Base-by-base conservation (phyloP, 92 coral and sea anemone species). In the Diadumene lineata region DNA sequence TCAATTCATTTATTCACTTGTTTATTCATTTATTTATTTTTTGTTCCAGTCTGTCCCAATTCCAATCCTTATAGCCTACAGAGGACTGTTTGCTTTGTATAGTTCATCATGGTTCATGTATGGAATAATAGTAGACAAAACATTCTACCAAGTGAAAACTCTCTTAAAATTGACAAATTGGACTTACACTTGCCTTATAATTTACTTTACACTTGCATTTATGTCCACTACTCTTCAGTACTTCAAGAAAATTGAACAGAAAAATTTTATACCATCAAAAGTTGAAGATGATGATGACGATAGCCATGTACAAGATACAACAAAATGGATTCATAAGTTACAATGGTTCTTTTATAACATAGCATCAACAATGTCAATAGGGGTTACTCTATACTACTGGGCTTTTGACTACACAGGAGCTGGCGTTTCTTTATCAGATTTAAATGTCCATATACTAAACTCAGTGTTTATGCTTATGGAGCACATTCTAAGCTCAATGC, bases 141-240 rank as follows among this genome's bases (percentile, higher is more conserved):
- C 91, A 89, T 87, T 96, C 65, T 92, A 88, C 78, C 86, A 89
- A 76, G 76, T 89, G 9, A 96, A 92, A 74, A 89, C 91, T 88
- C 89, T 96, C 65, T 92, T 92, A 76, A 85, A 89, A 76, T 72
- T 89, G 9, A 92, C 99, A 11, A 88, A 92, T 82, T 94, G 97
- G 98, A 82, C 82, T 46, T 94, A 82, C 68, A 16, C 80, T 2
- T 34, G 69, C 2, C 64, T 91, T 1, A 89, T 90, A 29, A 58
- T 82, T 43, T 86, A 90, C 67, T 85, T 92, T 74, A 34, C 89
- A 50, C 72, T 84, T 79, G 84, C 94, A 31, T 50, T 86, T 0
- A 69, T 60, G 16, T 44, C 78, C 60, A 65, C 85, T 24, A n/a
- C 66, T 11, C n/a, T 78, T 1, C 80, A 89, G 23, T 78, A 69